Base-by-base conservation (phyloP, 1,140 invertebrate genomes). In the Amyelois transitella region DNA sequence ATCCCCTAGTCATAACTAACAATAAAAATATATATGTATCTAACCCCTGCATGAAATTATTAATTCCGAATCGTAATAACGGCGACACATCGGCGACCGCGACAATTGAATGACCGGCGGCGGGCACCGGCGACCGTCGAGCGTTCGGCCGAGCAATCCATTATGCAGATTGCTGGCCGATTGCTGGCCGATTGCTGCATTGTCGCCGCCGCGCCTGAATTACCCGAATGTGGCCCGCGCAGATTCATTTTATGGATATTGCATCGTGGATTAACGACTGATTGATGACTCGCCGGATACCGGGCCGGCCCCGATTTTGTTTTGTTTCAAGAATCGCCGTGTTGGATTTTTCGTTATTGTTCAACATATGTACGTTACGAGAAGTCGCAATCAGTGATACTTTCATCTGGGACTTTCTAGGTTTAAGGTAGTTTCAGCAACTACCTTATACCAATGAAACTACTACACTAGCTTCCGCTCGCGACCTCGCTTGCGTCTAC, bases 131-230 rank as follows among this genome's bases (percentile, higher is more conserved):
- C 74, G 75, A 74, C 73, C 77, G 77, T 65, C 77, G 66, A 76
- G 75, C 77, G 74, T 78, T 79, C 77, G 77, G 72, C 68, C 76
- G 77, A 82, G 72, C 81, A 85, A 85, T 85, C 81, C 75, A 85
- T 85, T 82, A 85, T 85, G 81, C 73, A 83, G 81, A 85, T 85
- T 81, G 74, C 66, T 63, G 67, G 62, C 61, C 72, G 81, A 85
- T 82, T 82, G 81, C 76, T 75, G 74, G 62, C 61, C 72, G 81
- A 85, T 82, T 82, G 81, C 76, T 75, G 74, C 76, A 82, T 81
- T 81, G 80, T 83, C 78, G 77, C 68, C 68, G 66, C 63, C 61
- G 49, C 68, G 69, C 64, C 72, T 70, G 66, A 64, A 83, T 83
- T 80, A 77, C 73, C 70, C 57, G 68, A 73, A 62, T 68, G 73